A percentile compares a stretch with the other conserved stretches of the same genome.
Conservation (phyloP, 2,113 vertebrate genomes). For the Macrotus californicus region DNA sequence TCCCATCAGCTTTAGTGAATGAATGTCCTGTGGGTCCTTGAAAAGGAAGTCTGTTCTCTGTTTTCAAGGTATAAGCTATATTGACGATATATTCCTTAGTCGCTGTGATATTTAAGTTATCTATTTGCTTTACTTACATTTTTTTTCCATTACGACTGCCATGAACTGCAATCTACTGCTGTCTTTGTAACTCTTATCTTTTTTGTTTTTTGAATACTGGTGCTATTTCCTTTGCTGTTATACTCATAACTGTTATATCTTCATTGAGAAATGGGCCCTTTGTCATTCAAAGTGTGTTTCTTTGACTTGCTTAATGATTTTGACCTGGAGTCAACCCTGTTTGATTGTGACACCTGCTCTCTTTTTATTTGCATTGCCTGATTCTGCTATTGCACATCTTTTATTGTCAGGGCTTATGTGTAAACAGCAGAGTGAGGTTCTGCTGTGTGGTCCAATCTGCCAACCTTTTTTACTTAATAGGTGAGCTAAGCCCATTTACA, state of each 20-base stretch:
- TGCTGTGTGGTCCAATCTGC: background rate
- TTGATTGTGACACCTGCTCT: conserved; percentile 46
- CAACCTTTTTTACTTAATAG: conserved; percentile 8
- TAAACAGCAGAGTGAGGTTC: background rate
- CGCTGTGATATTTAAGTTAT: background rate
- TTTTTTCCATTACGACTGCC: background rate
- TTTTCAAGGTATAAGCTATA: background rate
- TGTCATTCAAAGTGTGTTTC: conserved; percentile 37
- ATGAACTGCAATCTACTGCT: background rate
- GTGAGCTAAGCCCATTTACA: background rate
- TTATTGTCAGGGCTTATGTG: background rate
- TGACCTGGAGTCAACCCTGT: conserved; percentile 39
- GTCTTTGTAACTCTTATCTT: background rate
- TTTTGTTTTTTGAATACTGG: background rate
- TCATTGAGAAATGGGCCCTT: conserved; percentile 15
- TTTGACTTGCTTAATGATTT: conserved; percentile 49
- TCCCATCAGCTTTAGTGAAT: background rate
- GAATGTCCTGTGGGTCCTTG: background rate
- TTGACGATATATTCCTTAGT: background rate
- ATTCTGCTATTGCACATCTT: background rate
- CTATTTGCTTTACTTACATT: background rate
- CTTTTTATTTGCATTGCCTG: conserved; percentile 24
- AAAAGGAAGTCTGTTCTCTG: background rate
- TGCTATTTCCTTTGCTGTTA: background rate
- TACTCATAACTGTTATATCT: background rate